These are phyloP conservation scores for Megalops cyprinoides DNA, from an alignment of 2,797 vertebrate genomes.

Conservation along the genomic window DNA sequence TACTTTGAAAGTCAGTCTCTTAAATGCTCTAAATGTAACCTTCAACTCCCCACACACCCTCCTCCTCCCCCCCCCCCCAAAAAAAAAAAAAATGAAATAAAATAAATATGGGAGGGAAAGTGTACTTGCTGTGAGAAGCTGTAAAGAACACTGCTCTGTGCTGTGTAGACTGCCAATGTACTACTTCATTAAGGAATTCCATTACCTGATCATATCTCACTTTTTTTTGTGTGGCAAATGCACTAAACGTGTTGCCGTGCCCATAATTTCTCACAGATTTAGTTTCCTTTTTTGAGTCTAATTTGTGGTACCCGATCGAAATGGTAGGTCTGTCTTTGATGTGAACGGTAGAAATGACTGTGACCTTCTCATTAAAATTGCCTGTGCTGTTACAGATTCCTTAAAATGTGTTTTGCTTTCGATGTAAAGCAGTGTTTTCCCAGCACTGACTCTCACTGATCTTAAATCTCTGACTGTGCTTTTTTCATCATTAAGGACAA, in stretches of 20 bases:
- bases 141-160: too few species aligned
- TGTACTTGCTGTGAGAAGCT: too few species aligned
- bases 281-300: too few species aligned
- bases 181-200: too few species aligned
- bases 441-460: slow-evolving; percentile 44
- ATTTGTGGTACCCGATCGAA: neutral
- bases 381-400: neutral
- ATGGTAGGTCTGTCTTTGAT: neutral
- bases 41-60: too few species aligned
- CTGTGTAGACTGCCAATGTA: too few species aligned
- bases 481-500: slow-evolving; percentile 41
- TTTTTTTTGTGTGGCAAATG: neutral
- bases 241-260: neutral
- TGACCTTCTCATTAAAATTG: neutral
- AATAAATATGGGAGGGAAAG: too few species aligned
- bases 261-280: neutral
- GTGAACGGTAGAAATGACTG: neutral
- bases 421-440: slow-evolving; percentile 12
- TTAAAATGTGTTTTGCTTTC: slow-evolving; percentile 13
- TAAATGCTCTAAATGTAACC: too few species aligned
- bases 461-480: slow-evolving; percentile 51
- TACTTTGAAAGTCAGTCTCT: too few species aligned
- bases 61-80: too few species aligned
- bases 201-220: too few species aligned
- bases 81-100: too few species aligned